Conservation (phyloP, 2,797 vertebrate species). For the Micrastur ruficollis region DNA sequence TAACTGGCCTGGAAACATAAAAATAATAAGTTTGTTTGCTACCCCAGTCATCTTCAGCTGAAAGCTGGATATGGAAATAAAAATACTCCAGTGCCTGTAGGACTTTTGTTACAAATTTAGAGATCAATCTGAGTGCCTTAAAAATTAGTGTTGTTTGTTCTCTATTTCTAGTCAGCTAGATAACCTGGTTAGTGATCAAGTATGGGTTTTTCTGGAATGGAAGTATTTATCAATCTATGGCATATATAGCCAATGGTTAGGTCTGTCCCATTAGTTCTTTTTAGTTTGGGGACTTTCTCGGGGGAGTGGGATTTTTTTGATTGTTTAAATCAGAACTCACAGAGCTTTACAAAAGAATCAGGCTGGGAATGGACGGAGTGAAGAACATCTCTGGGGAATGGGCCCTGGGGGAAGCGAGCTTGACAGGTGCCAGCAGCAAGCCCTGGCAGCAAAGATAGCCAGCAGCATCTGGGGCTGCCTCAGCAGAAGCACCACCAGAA, state of each 20-base stretch:
- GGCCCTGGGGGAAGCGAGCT: accelerated
- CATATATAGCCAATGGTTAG: not conserved
- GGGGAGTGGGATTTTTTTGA: not conserved
- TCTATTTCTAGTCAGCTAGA: not conserved
- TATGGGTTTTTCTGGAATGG: not conserved
- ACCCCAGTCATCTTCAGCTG: not conserved
- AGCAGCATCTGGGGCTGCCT: not conserved
- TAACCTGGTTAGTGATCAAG: not conserved
- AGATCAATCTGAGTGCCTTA: not conserved
- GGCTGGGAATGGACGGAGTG: not conserved
- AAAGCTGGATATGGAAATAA: not conserved
- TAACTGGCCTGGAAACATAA: not conserved
- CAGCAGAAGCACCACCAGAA: not conserved
- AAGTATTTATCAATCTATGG: not conserved
- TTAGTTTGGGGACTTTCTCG: not conserved
- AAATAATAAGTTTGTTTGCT: not conserved
- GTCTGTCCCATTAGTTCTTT: not conserved
- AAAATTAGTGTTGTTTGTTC: not conserved
- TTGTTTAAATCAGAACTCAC: not conserved
- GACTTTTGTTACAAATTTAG: not conserved
- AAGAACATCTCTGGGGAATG: not conserved
- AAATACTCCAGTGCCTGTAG: not conserved
- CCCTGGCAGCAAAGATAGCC: not conserved
- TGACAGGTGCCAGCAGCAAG: not conserved
- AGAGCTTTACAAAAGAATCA: not conserved